phyloP scores from a whole-genome alignment of 2,113 vertebrate species.

The Clarias gariepinus region DNA sequence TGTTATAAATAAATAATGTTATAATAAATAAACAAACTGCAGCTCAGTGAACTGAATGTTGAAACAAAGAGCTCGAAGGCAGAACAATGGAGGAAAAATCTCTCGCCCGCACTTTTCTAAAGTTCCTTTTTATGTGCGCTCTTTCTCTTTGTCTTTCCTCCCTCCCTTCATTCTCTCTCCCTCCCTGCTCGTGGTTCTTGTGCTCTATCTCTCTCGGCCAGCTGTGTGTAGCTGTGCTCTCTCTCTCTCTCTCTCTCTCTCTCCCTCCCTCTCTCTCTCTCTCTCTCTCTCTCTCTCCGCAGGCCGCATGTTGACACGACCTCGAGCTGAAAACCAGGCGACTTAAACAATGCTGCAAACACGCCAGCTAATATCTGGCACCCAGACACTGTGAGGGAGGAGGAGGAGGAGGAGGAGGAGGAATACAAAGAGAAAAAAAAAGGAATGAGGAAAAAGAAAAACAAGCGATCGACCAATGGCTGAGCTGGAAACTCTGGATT shows the following conservation, averaged over 20 bases:
- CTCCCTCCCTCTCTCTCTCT: slow-evolving; percentile 41
- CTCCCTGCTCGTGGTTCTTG: slow-evolving; percentile 34
- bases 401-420: slow-evolving; percentile 33
- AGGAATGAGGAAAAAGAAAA: slow-evolving; percentile 49
- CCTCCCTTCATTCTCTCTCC: slow-evolving; percentile 16
- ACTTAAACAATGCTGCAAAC: slow-evolving; percentile 59
- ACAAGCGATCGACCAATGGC: slow-evolving; percentile 52
- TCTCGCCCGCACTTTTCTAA: slow-evolving; percentile 36
- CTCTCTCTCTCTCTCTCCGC: slow-evolving; percentile 42
- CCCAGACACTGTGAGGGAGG: slow-evolving; percentile 24
- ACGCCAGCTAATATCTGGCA: slow-evolving; percentile 54
- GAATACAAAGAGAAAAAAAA: neutral
- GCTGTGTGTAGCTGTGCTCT: slow-evolving; percentile 42
- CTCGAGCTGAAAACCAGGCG: slow-evolving; percentile 44
- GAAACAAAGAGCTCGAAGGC: neutral
- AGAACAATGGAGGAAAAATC: slow-evolving; percentile 22
- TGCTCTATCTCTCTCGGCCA: slow-evolving; percentile 50
- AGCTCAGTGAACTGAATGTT: slow-evolving; percentile 29
- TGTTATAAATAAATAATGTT: neutral
- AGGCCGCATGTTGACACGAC: slow-evolving; percentile 48
- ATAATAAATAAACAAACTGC: neutral
- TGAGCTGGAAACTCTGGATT: slow-evolving; percentile 55
- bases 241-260: slow-evolving; percentile 15
- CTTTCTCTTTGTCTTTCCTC: slow-evolving; percentile 35
- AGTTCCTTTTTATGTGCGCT: slow-evolving; percentile 30